A percentile compares a stretch with the other conserved stretches of the same genome.
Evolutionary conservation across 2,888 invertebrate species (phyloP).

Genomic region (Osmoderma eremita): DNA sequence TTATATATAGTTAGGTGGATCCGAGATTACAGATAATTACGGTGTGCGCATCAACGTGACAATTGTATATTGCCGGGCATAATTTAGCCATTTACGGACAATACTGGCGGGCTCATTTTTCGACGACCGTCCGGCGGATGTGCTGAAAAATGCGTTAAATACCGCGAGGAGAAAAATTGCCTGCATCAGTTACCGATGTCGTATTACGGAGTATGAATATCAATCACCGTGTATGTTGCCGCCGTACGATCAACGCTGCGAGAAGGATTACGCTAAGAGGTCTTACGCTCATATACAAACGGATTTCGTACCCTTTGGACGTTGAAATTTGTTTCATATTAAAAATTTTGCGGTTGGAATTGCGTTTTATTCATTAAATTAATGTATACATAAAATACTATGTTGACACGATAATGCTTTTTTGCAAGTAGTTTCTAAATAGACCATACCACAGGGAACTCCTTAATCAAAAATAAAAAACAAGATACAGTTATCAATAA

Average conservation of each 20-base stretch:
- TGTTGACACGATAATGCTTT: too few relatives aligned
- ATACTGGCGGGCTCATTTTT: slow-evolving; percentile 18
- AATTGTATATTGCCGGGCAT: slow-evolving; percentile 36
- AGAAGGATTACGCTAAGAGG: slow-evolving; percentile 10
- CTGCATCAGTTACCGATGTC: slow-evolving; percentile 8
- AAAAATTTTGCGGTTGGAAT: too few relatives aligned
- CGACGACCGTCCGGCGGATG: neutral
- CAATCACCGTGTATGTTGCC: neutral
- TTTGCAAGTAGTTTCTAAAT: too few relatives aligned
- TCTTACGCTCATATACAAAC: too few relatives aligned
- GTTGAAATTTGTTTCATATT: too few relatives aligned
- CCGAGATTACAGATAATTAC: slow-evolving; percentile 30
- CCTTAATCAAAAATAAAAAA: too few relatives aligned
- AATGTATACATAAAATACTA: too few relatives aligned
- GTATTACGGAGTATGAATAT: slow-evolving; percentile 20
- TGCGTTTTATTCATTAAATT: too few relatives aligned
- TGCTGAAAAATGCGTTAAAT: slow-evolving; percentile 33
- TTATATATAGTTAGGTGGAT: slow-evolving; percentile 29
- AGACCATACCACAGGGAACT: too few relatives aligned
- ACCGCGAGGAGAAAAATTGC: slow-evolving; percentile 19
- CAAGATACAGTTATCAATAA: too few relatives aligned
- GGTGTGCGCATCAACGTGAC: slow-evolving; percentile 31
- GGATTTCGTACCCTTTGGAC: too few relatives aligned
- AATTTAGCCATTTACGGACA: slow-evolving; percentile 33
- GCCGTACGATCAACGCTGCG: neutral